Evolutionary conservation across 2,888 invertebrate species (phyloP).

Genomic region (Agrochola lychnidis): DNA sequence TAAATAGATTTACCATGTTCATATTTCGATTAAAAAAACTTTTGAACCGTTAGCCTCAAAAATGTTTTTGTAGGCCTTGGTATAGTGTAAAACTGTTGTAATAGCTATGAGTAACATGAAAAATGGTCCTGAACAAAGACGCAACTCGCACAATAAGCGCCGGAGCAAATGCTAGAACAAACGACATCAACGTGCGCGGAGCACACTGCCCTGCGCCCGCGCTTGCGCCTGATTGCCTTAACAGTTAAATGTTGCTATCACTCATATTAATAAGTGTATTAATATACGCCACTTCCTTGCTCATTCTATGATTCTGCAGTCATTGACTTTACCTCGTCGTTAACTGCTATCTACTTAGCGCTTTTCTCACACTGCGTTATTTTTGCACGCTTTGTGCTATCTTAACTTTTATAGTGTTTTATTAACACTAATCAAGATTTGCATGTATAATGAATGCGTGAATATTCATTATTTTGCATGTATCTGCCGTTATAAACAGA

Average conservation of each 20-base stretch:
- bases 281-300: constrained; percentile 59
- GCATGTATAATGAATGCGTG: constrained; percentile 8
- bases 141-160: constrained; percentile 45
- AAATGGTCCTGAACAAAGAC: constrained; percentile 36
- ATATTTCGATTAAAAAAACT: neutral
- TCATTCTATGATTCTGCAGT: constrained; percentile 49
- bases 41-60: neutral
- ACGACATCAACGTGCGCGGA: constrained; percentile 87
- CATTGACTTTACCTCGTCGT: constrained; percentile 58
- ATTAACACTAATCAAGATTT: constrained; percentile 24
- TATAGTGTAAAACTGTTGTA: neutral
- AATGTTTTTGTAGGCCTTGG: neutral
- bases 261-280: constrained; percentile 62
- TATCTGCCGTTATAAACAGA: constrained; percentile 27
- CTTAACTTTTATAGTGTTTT: constrained; percentile 26
- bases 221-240: constrained; percentile 67
- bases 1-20: constrained; percentile 11
- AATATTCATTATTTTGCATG: constrained; percentile 18
- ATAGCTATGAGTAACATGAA: constrained; percentile 26
- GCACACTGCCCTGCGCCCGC: constrained; percentile 64
- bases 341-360: constrained; percentile 41
- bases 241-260: constrained; percentile 63
- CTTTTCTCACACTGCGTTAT: constrained; percentile 43
- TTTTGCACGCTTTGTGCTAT: constrained; percentile 17
- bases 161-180: constrained; percentile 76